Base-by-base conservation (phyloP, 2,888 invertebrate genomes). In the Charanyca ferruginea region DNA sequence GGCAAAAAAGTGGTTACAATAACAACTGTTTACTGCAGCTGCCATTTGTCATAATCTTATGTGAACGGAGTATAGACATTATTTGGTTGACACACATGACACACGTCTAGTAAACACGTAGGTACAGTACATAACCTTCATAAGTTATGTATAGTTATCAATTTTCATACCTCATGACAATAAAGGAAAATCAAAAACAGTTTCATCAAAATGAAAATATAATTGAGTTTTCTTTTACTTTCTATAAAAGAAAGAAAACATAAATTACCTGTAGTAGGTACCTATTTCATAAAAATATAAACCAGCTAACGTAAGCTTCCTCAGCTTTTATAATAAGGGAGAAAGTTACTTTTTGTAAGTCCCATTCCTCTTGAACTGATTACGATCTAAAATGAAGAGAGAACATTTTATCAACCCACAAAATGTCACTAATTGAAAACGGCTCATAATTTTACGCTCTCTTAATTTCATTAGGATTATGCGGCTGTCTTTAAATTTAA, bases 381-480 rank as follows among this genome's bases (percentile, higher is more conserved):
- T 49, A 48, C 23, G 20, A 66, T 64, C 47, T 51, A 47, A 67
- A 65, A 18, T 20, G 38, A 32, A 49, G 62, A 48, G 13, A 38
- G 57, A 25, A 49, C 3, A 75, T 53, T 72, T 67, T 63, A 72
- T 53, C 58, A 69, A 60, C 61, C 59, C 74, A 65, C 61, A 81
- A 85, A 85, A 80, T 81, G 64, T 71, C 69, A 68, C 79, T 84
- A 86, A 87, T 86, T 85, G 84, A 65, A 86, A 85, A 73, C 68
- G 80, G 76, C 75, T 77, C 73, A 82, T 82, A 81, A 86, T 86
- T 85, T 84, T 79, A 76, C 79, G 79, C 77, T 66, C 71, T 73
- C 75, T 72, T 82, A 86, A 85, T 84, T 87, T 83, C 77, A 88
- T 89, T 85, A 77, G 76, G 83, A 88, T 89, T 87, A 88, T 79